Base-by-base conservation (phyloP, 2,113 vertebrate species). In the Ramphastos sulfuratus region DNA sequence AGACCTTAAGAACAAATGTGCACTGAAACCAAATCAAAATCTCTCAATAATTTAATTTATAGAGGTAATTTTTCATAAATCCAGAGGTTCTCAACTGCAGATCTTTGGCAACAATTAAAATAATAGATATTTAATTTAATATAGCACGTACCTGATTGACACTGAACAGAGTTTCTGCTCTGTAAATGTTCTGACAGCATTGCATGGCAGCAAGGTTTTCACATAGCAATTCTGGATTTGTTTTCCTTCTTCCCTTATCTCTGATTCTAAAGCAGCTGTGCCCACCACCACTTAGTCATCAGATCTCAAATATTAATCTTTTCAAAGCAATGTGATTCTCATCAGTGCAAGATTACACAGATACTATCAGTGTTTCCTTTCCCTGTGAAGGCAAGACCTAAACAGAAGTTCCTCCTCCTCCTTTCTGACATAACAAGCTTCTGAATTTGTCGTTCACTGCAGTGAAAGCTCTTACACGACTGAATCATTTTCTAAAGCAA, bases 341-440 rank as follows among this genome's bases (percentile, higher is more conserved):
- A 82, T 92, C 95, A 95, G 91, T 86, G 81, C 91, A 86, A 90
- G 94, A 93, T 95, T 92, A 91, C 95, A 93, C 58, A 58, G 89
- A 93, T 92, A 94, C 92, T 94, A 95, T 93, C 93, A 90, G 85
- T 92, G 92, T 95, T 95, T 96, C 93, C 95, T 95, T 90, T 93
- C 94, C 92, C 88, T 91, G 84, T 56, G 83, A 92, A 96, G 92
- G 96, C 93, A 95, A 97, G 95, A 94, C 93, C 95, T 93, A 95
- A 71, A 92, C 93, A 92, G 73, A 97, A 97, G 97, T 96, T 97
- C 83, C 97, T 97, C 97, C 97, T 96, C 97, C 95, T 97, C 94
- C 96, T 94, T 95, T 96, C 96, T 97, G 96, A 97, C 95, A 97
- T 95, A 94, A 96, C 94, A 96, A 95, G 94, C 94, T 95, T 89